Percentiles rank a stretch among this genome's conserved stretches.
Evolutionary conservation across 1,140 invertebrate genomes (phyloP).

Genomic region (Halictus rubicundus): DNA sequence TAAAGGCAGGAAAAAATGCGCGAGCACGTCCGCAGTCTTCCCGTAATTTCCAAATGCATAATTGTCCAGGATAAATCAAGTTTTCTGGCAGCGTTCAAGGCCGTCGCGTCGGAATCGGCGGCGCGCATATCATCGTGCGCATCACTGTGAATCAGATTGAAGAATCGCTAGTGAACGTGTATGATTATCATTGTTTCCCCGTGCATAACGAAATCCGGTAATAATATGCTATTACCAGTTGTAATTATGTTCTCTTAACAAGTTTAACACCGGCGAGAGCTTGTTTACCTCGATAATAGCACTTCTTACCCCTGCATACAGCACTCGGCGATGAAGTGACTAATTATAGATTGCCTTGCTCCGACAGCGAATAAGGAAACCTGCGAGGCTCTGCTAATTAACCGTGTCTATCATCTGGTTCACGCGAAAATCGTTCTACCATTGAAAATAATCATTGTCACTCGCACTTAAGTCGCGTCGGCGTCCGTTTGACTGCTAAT

Average conservation of each 20-base stretch:
- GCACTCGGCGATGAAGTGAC: not conserved
- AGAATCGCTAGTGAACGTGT: not conserved
- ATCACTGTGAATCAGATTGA: not conserved
- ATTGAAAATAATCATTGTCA: not conserved
- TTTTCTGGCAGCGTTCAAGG: too few relatives aligned
- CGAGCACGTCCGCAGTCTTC: too few relatives aligned
- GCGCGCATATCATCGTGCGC: not conserved
- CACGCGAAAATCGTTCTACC: not conserved
- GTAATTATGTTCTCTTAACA: not conserved
- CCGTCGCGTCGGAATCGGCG: too few relatives aligned
- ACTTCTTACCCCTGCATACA: not conserved
- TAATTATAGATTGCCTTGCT: conserved; percentile 1
- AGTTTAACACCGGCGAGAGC: not conserved
- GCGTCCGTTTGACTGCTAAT: too few relatives aligned
- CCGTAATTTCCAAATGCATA: too few relatives aligned
- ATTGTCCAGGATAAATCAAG: too few relatives aligned
- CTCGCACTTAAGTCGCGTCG: not conserved
- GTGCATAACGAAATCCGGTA: not conserved
- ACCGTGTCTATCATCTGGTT: not conserved
- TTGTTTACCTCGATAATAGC: conserved; percentile 3
- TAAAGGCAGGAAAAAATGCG: too few relatives aligned
- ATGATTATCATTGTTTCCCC: not conserved
- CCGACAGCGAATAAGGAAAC: not conserved
- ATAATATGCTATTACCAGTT: not conserved
- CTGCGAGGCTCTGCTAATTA: not conserved